Evolutionary conservation across 2,797 vertebrate species (phyloP).

Genomic region (Chelidonichthys spinosus): DNA sequence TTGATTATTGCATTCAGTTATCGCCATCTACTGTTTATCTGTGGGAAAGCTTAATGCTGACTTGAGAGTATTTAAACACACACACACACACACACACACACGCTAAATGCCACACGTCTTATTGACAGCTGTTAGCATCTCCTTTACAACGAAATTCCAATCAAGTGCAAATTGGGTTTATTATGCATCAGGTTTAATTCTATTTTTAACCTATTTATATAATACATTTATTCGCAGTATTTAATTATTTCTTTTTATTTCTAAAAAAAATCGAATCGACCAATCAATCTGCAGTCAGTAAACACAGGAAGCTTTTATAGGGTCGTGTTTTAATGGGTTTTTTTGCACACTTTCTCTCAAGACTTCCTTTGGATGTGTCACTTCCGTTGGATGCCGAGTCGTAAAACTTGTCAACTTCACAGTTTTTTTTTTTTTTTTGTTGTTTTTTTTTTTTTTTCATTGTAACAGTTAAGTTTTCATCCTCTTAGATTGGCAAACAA

Average conservation of each 20-base stretch:
- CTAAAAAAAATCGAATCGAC: neutral
- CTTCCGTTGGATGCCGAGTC: conserved; percentile 33
- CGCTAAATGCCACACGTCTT: conserved; percentile 27
- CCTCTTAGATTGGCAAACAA: conserved; percentile 20
- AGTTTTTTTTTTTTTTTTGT: conserved; percentile 19
- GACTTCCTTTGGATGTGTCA: conserved; percentile 32
- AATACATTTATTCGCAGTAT: neutral
- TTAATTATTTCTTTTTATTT: conserved; percentile 2
- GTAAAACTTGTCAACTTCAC: conserved; percentile 36
- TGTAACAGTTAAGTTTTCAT: conserved; percentile 31
- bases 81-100: conserved; percentile 22
- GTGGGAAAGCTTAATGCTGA: conserved; percentile 47
- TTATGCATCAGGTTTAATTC: conserved; percentile 19
- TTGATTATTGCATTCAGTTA: conserved; percentile 50
- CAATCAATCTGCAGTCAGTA: neutral
- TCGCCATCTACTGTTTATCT: conserved; percentile 78
- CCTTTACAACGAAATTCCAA: conserved; percentile 39
- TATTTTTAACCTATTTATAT: conserved; percentile 2
- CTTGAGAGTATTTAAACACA: neutral
- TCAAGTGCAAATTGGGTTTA: conserved; percentile 33
- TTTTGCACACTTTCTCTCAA: conserved; percentile 25
- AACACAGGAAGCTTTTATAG: too few species aligned
- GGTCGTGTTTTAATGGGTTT: too few species aligned
- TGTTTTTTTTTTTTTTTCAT: neutral
- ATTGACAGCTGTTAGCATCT: conserved; percentile 53